A percentile compares a stretch with the other conserved stretches of the same genome.
Evolutionary conservation across 2,888 invertebrate species (phyloP).

Genomic region (Dryobotodes eremita): DNA sequence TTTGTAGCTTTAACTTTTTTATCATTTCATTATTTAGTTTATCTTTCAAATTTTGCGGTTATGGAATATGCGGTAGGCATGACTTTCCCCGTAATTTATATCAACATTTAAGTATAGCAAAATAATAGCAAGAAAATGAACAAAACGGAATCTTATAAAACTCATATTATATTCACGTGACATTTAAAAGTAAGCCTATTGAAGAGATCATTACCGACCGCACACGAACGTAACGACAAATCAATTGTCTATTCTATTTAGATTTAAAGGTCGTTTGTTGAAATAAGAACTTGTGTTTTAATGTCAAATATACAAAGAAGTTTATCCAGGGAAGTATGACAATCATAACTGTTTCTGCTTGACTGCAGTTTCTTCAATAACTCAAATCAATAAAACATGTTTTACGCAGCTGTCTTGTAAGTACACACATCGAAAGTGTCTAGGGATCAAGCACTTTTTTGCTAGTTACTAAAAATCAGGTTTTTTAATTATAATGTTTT

Average conservation of each 20-base stretch:
- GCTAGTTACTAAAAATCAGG: too few species aligned
- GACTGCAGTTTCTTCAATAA: not conserved
- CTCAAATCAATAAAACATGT: not conserved
- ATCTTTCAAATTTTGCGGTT: not conserved
- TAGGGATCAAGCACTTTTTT: too few species aligned
- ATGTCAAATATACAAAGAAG: not conserved
- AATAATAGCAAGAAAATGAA: not conserved
- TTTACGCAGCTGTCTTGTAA: not conserved
- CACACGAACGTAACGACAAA: slow-evolving; percentile 31
- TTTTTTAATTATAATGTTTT: too few species aligned
- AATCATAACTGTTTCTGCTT: too few species aligned
- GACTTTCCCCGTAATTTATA: too few species aligned
- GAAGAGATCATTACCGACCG: slow-evolving; percentile 21
- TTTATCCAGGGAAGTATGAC: not conserved
- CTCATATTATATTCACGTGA: slow-evolving; percentile 24
- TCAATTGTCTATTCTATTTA: slow-evolving; percentile 25
- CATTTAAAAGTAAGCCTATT: slow-evolving; percentile 18
- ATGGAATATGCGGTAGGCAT: not conserved
- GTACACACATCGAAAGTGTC: not conserved
- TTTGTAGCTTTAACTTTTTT: not conserved
- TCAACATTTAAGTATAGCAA: not conserved
- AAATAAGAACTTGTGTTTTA: slow-evolving; percentile 24
- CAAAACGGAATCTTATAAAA: slow-evolving; percentile 2
- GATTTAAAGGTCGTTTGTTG: slow-evolving; percentile 12
- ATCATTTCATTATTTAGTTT: not conserved